Conservation (phyloP, 1,140 invertebrate species). For the Radopholus similis region DNA sequence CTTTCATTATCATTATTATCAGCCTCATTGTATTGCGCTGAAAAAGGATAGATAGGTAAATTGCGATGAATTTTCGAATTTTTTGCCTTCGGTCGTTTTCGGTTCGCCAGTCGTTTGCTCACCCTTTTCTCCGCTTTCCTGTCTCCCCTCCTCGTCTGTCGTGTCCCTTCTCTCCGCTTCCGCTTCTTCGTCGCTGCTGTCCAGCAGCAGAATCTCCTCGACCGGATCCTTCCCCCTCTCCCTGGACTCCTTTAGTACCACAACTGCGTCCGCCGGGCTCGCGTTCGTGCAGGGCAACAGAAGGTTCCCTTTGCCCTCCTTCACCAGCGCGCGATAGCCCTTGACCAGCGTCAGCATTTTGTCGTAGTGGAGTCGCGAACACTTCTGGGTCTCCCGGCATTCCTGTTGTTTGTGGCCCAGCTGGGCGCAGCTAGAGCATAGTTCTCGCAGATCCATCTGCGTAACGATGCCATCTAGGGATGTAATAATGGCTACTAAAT, state of each 20-base stretch:
- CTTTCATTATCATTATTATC: too few relatives aligned
- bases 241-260: too few relatives aligned
- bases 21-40: too few relatives aligned
- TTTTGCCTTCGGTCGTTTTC: too few relatives aligned
- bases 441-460: conserved; percentile 4
- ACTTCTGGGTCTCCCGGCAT: neutral
- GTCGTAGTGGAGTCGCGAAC: neutral
- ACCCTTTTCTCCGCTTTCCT: neutral
- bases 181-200: neutral
- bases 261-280: neutral
- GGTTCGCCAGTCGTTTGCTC: too few relatives aligned
- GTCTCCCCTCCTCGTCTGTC: neutral
- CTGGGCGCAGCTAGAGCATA: conserved; percentile 2
- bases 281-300: neutral
- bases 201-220: neutral
- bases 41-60: too few relatives aligned
- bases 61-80: too few relatives aligned
- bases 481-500: neutral
- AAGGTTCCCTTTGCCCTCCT: conserved; percentile 14
- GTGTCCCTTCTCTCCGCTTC: neutral
- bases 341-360: conserved; percentile 10
- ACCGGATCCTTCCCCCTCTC: too few relatives aligned
- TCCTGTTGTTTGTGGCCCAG: neutral
- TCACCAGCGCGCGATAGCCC: conserved; percentile 11
- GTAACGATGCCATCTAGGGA: conserved; percentile 9